These are phyloP conservation scores for Drosophila watanabei DNA, from an alignment of 1,140 invertebrate genomes.

Conservation along the genomic window DNA sequence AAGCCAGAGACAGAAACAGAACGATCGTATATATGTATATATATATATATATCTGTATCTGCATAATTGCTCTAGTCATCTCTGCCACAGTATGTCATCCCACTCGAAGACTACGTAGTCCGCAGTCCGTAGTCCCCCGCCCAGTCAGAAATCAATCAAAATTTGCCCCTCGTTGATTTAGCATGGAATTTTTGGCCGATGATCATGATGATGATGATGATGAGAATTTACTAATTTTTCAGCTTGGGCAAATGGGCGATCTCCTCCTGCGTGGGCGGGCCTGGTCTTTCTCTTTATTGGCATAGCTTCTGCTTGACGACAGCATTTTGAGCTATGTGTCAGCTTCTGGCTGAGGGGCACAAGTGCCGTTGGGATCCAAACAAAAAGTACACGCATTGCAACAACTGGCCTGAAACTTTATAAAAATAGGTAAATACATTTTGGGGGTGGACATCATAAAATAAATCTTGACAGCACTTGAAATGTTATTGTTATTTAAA, in stretches of 20 bases:
- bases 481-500: neutral
- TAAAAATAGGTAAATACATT: constrained; percentile 1
- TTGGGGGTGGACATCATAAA: neutral
- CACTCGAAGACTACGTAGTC: constrained; percentile 24
- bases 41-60: neutral
- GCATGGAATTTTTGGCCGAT: constrained; percentile 74
- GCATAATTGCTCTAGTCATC: constrained; percentile 28
- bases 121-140: constrained; percentile 10
- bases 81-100: constrained; percentile 46
- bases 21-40: constrained; percentile 5
- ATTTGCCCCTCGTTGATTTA: constrained; percentile 72
- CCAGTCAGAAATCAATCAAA: constrained; percentile 74
- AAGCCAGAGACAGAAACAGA: constrained; percentile 7
- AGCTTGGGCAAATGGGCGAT: constrained; percentile 65
- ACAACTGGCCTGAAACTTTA: neutral
- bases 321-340: constrained; percentile 57
- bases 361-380: constrained; percentile 26
- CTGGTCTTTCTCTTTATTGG: constrained; percentile 15
- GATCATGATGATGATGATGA: constrained; percentile 46
- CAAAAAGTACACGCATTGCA: constrained; percentile 22
- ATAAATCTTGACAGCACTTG: neutral
- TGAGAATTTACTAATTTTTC: constrained; percentile 66
- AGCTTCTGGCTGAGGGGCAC: constrained; percentile 26
- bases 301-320: constrained; percentile 65
- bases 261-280: constrained; percentile 55